phyloP scores from a whole-genome alignment of 2,797 vertebrate genomes.

The Sebastes nivosus region DNA sequence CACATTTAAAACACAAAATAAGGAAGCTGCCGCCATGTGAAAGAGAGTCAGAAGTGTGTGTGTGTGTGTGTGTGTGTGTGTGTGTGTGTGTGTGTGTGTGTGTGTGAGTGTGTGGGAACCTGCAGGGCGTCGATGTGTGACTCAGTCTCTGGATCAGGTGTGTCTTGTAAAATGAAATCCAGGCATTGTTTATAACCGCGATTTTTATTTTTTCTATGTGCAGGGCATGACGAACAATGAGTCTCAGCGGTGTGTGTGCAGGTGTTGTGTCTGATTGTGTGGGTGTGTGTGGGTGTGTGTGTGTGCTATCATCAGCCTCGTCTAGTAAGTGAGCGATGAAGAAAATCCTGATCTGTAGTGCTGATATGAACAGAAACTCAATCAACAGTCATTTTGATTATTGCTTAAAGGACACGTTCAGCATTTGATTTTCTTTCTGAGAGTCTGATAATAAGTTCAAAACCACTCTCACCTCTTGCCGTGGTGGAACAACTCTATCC shows the following conservation, averaged over 20 bases:
- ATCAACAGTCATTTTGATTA: neutral
- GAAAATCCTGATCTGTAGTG: neutral
- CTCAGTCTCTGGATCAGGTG: conserved; percentile 60
- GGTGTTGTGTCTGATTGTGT: conserved; percentile 6
- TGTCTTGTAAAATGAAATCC: conserved; percentile 31
- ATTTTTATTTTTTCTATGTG: conserved; percentile 13
- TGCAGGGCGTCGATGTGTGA: conserved; percentile 30
- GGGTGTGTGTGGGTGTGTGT: neutral
- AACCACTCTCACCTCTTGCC: no score
- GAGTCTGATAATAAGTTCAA: neutral
- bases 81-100: no score
- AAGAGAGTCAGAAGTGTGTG: neutral
- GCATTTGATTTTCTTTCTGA: neutral
- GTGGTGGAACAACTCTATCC: neutral
- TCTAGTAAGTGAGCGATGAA: neutral
- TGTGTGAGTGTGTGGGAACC: conserved; percentile 10
- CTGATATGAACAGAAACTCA: neutral
- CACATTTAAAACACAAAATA: neutral
- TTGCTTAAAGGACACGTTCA: neutral
- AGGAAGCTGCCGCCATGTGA: neutral
- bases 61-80: no score
- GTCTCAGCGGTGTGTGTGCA: conserved; percentile 18
- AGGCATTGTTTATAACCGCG: conserved; percentile 5
- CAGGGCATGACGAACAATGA: conserved; percentile 35
- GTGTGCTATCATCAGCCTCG: neutral